phyloP scores from a whole-genome alignment of 2,113 vertebrate species.

The Pterophyllum scalare region DNA sequence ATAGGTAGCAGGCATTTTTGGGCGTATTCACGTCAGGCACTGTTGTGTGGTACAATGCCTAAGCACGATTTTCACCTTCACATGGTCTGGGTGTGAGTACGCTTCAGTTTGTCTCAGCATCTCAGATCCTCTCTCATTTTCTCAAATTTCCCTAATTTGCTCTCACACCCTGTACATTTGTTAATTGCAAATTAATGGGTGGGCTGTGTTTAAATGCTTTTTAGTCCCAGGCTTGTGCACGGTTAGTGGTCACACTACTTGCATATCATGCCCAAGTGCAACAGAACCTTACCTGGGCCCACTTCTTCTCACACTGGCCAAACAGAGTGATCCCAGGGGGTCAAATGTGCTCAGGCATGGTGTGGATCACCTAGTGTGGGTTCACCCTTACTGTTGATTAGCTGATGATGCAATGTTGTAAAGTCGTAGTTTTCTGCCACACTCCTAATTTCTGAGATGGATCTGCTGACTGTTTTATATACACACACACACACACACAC shows the following conservation, averaged over 20 bases:
- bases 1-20: not conserved
- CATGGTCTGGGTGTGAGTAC: not conserved
- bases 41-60: too few species aligned
- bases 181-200: not conserved
- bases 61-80: not conserved
- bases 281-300: not conserved
- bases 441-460: not conserved
- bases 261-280: not conserved
- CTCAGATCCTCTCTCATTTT: not conserved
- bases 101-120: not conserved
- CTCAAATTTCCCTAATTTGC: not conserved
- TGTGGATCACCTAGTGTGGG: not conserved
- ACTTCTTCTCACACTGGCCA: not conserved
- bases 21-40: not conserved
- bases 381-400: not conserved
- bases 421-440: conserved; percentile 7
- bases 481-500: too few species aligned
- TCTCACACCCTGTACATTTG: not conserved
- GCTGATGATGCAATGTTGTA: not conserved
- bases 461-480: not conserved
- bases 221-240: not conserved
- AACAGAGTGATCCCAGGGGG: not conserved
- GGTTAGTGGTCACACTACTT: not conserved
- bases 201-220: not conserved
- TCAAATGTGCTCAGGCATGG: not conserved